Evolutionary conservation across 2,797 vertebrate species (phyloP), one percentile per base, ranked within the genome.

Genomic region (Enteromius thamalakanensis): DNA sequence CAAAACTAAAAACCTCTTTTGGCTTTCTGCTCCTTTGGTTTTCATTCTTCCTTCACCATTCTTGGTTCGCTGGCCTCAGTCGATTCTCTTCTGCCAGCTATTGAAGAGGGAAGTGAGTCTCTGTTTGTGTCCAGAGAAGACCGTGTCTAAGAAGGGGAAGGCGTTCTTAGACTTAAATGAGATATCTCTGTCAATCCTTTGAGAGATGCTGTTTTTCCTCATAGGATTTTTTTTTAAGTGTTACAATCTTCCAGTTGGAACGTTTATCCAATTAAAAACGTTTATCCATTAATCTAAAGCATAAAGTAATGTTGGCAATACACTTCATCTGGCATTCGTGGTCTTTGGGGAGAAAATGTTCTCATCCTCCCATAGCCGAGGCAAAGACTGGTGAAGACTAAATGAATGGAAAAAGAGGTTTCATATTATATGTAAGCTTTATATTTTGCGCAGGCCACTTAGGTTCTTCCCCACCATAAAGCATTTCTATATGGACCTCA

Each of bases 161-260:
- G 67, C n/a, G 0, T 14, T 42, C 67, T 71, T 58, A 37, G 3
- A 3, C 51, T 70, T 71, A 71, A 60, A 80, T 47, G 40, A 71
- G 79, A 71, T 7, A 6, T 80, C 23, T 60, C 3, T 70, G 23
- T 58, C 15, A 40, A 15, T 71, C 51, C 67, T 80, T 29, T 70
- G 79, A 62, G 68, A 71, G 53, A 72, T 45, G 34, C 40, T 55
- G 23, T 14, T 58, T 40, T 55, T 34, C 77, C 77, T 79, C 77
- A 40, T 10, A 51, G 37, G 6, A 7, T 70, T 53, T 70, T 53
- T 53, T 26, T 77, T 26, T 26, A 26, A 12, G 68, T 72, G 68
- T 72, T 72, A 71, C 53, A 72, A 45, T 78, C 26, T 55, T 45
- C 65, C 37, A 80, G 15, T 53, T 80, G 23, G 67, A 80, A 62